Percentiles rank a stretch among this genome's conserved stretches.
Evolutionary conservation across 2,888 invertebrate genomes (phyloP).

Genomic region (Tachina lurida): DNA sequence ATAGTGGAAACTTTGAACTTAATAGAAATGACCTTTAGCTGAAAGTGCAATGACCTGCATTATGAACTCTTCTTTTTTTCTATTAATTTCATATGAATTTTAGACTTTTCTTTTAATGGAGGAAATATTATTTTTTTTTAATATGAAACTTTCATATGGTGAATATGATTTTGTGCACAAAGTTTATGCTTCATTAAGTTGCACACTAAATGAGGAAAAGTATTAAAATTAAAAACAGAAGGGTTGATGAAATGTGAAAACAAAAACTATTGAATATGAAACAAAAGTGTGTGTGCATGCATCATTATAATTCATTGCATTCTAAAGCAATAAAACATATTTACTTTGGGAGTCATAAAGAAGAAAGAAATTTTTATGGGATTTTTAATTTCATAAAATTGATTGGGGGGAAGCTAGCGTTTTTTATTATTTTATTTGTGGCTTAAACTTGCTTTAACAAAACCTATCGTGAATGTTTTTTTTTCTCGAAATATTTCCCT

Average conservation of each 20-base stretch:
- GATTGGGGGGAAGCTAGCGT: too few relatives aligned
- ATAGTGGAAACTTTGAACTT: slow-evolving; percentile 62
- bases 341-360: neutral
- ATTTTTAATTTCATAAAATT: too few relatives aligned
- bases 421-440: too few relatives aligned
- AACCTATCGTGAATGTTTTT: too few relatives aligned
- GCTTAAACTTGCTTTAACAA: too few relatives aligned
- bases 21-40: slow-evolving; percentile 58
- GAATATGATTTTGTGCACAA: slow-evolving; percentile 12
- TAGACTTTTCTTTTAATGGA: slow-evolving; percentile 24
- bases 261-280: neutral
- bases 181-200: slow-evolving; percentile 42
- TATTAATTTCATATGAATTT: slow-evolving; percentile 40
- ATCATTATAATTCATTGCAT: slow-evolving; percentile 18
- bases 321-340: neutral
- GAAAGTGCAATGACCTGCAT: slow-evolving; percentile 44
- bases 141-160: slow-evolving; percentile 20
- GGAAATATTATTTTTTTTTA: slow-evolving; percentile 29
- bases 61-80: slow-evolving; percentile 44
- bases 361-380: neutral
- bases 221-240: neutral
- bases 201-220: slow-evolving; percentile 17
- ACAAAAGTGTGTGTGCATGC: neutral
- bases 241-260: slow-evolving; percentile 5
- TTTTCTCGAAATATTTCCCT: too few relatives aligned